Conservation (phyloP, 2,113 vertebrate species). For the Pterophyllum scalare region DNA sequence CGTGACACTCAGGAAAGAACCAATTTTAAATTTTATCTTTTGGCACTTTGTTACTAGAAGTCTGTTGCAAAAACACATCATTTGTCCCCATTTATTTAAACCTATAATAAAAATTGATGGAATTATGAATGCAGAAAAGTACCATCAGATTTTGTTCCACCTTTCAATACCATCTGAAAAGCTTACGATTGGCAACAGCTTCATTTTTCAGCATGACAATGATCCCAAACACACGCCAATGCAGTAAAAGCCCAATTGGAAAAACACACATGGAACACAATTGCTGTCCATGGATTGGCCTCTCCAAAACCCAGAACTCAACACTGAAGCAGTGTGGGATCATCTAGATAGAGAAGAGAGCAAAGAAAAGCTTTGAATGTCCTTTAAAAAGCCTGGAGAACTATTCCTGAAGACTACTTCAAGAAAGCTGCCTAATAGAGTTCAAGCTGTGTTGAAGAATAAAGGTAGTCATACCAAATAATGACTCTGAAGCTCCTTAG, state of each 20-base stretch:
- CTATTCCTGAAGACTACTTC: not conserved
- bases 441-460: not conserved
- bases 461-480: not conserved
- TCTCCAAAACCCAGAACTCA: not conserved
- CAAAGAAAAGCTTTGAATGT: not conserved
- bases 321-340: not conserved
- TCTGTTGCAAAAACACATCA: too few relatives aligned
- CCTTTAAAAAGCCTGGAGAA: not conserved
- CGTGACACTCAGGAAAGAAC: not conserved
- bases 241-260: not conserved
- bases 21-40: not conserved
- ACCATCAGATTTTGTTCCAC: not conserved
- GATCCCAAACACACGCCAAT: not conserved
- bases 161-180: not conserved
- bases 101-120: not conserved
- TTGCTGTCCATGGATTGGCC: not conserved
- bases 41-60: not conserved
- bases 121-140: too few relatives aligned
- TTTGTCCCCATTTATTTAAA: too few relatives aligned
- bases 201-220: not conserved
- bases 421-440: not conserved
- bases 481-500: not conserved
- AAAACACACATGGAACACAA: not conserved
- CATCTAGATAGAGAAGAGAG: not conserved
- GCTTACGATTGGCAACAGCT: not conserved